Evolutionary conservation across 1,140 invertebrate species (phyloP), one percentile per base, ranked within the genome.

Genomic region (Euschistus heros): DNA sequence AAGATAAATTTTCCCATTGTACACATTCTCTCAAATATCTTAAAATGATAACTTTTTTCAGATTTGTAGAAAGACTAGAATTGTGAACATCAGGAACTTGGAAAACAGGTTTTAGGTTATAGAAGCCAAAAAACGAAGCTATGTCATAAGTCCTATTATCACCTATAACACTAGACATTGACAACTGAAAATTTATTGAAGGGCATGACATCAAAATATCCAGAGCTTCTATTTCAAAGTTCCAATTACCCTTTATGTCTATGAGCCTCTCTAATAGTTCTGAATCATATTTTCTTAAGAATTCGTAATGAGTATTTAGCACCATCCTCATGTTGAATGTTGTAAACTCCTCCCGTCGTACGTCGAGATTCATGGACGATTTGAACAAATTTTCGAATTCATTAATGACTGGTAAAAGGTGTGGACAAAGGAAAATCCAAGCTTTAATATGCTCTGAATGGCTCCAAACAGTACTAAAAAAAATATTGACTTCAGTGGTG

Each of bases 81-180:
- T 61, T 61, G 30, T 44, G 30, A 14, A 61, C 30, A 42, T 61
- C 59, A 2, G 59, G 59, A 61, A 61, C 42, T 61, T 33, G 30
- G 15, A 61, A 44, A 37, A 18, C 33, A 30, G 59, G 59, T 61
- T 61, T 61, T 42, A 61, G 18, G n/a, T 61, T 20, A 61, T 44
- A n/a, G 17, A 61, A 37, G 17, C 33, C 15, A 17, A 33, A 61
- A 42, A 61, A 61, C 10, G 30, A 33, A 3, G 15, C 14, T 7
- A 61, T 44, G n/a, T 61, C 18, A 42, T 42, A 61, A n/a, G 17
- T 24, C 27, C 33, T 42, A 30, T 61, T 26, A 17, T 61, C 22
- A 10, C 33, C 22, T 2, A 61, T 61, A 2, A 18, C 30, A 22
- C 17, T 50, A 8, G 22, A 20, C n/a, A 50, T n/a, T 24, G 54